A percentile compares a stretch with the other conserved stretches of the same genome.
Evolutionary conservation across 2,888 invertebrate species (phyloP).

Genomic region (Agrilus mali): DNA sequence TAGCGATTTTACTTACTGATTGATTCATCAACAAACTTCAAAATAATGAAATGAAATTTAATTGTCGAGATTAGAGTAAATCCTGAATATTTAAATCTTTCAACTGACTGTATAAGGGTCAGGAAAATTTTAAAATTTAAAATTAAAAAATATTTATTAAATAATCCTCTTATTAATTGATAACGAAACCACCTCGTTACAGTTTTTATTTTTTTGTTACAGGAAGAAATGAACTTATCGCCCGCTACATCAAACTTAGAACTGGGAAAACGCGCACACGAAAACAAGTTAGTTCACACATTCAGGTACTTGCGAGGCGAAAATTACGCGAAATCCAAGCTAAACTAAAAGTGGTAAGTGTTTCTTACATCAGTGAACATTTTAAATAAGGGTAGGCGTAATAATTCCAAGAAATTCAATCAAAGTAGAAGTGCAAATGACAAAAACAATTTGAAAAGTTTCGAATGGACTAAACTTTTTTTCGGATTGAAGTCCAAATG

Average conservation of each 20-base stretch:
- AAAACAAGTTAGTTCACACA: conserved; percentile 99
- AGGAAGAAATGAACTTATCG: conserved; percentile 99
- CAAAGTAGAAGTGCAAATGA: neutral
- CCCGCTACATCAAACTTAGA: conserved; percentile 97
- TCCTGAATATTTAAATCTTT: too few relatives aligned
- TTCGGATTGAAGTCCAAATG: neutral
- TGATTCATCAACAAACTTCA: too few relatives aligned
- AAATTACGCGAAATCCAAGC: conserved; percentile 97
- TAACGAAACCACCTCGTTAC: neutral
- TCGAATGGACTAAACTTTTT: too few relatives aligned
- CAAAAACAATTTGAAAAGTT: too few relatives aligned
- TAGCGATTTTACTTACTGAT: too few relatives aligned
- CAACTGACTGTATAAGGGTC: too few relatives aligned
- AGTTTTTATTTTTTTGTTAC: conserved; percentile 33
- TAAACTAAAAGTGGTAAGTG: conserved; percentile 91
- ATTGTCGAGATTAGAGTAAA: too few relatives aligned
- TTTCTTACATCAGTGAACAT: conserved; percentile 10
- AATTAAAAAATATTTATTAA: too few relatives aligned
- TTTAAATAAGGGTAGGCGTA: neutral
- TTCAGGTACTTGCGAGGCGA: conserved; percentile 97
- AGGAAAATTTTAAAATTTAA: too few relatives aligned
- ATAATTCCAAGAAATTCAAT: neutral
- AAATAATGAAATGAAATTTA: too few relatives aligned
- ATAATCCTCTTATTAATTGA: too few relatives aligned
- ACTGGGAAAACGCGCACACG: conserved; percentile 99